phyloP scores from a whole-genome alignment of 2,797 vertebrate species.

The Tenualosa ilisha region DNA sequence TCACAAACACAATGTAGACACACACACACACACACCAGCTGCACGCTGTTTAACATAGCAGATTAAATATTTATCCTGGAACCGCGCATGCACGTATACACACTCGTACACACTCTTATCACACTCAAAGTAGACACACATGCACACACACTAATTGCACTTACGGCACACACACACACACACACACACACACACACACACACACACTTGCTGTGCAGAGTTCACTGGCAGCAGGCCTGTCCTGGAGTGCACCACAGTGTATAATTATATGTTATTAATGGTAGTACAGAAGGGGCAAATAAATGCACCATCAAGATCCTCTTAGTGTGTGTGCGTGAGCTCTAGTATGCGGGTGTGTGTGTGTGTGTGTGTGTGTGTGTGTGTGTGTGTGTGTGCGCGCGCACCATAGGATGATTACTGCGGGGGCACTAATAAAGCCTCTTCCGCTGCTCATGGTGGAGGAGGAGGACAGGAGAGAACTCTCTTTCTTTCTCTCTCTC shows the following conservation, averaged over 20 bases:
- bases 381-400: neutral
- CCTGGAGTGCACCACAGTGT: neutral
- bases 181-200: neutral
- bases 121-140: too few species aligned
- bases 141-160: too few species aligned
- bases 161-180: too few species aligned
- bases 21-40: neutral
- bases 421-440: neutral
- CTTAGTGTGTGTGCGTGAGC: neutral
- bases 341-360: neutral
- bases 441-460: neutral
- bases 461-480: neutral
- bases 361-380: slow-evolving; percentile 9
- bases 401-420: neutral
- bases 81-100: too few species aligned
- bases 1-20: neutral
- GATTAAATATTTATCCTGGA: too few species aligned
- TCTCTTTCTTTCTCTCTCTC: too few species aligned
- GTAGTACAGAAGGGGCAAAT: neutral
- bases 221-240: neutral
- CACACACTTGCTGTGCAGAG: neutral
- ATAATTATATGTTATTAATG: neutral
- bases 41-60: too few species aligned
- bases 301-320: neutral
- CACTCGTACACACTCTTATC: too few species aligned